These are phyloP conservation scores for Ophioninae sp. DNA, from an alignment of 2,888 invertebrate genomes.

Conservation along the genomic window DNA sequence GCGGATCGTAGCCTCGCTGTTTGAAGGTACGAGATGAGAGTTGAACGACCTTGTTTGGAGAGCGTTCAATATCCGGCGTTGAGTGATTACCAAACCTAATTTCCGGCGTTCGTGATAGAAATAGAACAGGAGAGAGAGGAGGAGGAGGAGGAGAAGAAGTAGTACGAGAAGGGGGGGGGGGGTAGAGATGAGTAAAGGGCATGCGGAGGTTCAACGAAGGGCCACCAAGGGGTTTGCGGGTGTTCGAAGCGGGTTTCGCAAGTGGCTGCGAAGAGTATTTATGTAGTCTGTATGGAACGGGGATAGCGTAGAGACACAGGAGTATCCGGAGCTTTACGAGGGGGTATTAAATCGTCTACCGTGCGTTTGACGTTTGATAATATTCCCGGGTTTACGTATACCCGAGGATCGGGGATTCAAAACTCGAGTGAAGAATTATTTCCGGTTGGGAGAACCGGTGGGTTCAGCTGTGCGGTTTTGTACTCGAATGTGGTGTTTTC, in stretches of 20 bases:
- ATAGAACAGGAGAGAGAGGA: constrained; percentile 7
- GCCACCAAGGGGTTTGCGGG: constrained; percentile 11
- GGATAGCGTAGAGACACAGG: constrained; percentile 2
- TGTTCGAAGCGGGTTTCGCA: constrained; percentile 53
- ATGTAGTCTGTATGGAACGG: constrained; percentile 14
- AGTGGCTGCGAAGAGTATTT: constrained; percentile 40
- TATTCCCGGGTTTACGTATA: background rate
- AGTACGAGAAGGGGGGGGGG: background rate
- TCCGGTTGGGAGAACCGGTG: background rate
- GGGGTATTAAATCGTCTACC: constrained; percentile 39
- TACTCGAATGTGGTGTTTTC: background rate
- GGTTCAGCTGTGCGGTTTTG: background rate
- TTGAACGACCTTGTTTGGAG: constrained; percentile 50
- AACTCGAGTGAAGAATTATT: constrained; percentile 10
- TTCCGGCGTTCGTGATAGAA: constrained; percentile 67
- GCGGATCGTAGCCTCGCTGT: background rate
- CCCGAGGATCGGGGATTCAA: constrained; percentile 11
- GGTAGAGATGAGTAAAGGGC: background rate
- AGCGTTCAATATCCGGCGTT: constrained; percentile 73
- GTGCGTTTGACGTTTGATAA: constrained; percentile 29
- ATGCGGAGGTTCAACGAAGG: constrained; percentile 14
- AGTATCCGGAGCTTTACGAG: constrained; percentile 21
- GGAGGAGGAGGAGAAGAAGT: background rate
- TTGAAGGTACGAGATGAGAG: constrained; percentile 9
- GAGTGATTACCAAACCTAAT: constrained; percentile 77